Evolutionary conservation across 2,888 invertebrate genomes (phyloP).

Genomic region (Hecatera dysodea): DNA sequence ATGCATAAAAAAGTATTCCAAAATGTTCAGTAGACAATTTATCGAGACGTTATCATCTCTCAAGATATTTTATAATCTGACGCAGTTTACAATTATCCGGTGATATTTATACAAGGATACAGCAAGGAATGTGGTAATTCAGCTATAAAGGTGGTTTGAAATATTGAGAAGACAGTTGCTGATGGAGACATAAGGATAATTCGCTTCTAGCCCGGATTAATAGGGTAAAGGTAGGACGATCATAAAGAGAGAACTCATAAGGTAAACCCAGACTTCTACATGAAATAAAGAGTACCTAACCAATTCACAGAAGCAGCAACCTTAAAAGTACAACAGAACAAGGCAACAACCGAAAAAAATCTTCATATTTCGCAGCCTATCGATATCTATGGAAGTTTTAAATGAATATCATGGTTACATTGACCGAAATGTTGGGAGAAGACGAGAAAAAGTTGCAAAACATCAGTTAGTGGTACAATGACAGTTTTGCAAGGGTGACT

Average conservation of each 20-base stretch:
- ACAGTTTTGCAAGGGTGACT: conserved; percentile 72
- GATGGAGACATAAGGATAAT: background rate
- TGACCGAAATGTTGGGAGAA: conserved; percentile 40
- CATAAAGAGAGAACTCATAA: background rate
- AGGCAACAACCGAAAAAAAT: conserved; percentile 7
- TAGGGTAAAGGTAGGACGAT: background rate
- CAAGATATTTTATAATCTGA: too few species aligned
- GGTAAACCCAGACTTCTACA: background rate
- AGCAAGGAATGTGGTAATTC: too few species aligned
- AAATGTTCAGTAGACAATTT: too few species aligned
- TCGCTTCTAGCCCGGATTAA: background rate
- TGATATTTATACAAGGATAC: too few species aligned
- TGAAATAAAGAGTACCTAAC: background rate
- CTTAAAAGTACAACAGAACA: background rate
- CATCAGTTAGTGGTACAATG: conserved; percentile 63
- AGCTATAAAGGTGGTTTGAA: background rate
- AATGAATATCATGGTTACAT: conserved; percentile 40
- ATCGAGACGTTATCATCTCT: too few species aligned
- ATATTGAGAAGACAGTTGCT: background rate
- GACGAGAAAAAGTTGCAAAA: conserved; percentile 67
- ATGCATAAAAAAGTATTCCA: too few species aligned
- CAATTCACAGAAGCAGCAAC: background rate
- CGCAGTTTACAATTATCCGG: too few species aligned
- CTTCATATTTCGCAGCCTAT: conserved; percentile 7
- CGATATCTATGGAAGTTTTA: conserved; percentile 29